Conservation (phyloP, 2,113 vertebrate genomes). For the Percopsis transmontana region DNA sequence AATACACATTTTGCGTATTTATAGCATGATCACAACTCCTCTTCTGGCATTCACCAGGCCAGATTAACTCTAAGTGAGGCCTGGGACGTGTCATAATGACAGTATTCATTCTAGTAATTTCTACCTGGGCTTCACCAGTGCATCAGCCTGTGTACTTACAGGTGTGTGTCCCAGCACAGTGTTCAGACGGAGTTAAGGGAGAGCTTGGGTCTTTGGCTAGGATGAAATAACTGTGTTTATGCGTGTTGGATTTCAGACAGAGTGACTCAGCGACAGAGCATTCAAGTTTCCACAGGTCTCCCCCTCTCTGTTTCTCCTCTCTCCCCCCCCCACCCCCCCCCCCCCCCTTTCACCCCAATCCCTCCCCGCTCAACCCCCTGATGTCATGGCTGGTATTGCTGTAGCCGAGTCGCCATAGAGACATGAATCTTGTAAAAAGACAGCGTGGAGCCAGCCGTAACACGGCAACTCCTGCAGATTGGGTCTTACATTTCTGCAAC, state of each 20-base stretch:
- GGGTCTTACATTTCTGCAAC: background rate
- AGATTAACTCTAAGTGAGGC: background rate
- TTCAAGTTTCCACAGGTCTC: conserved; percentile 74
- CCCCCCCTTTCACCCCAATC: conserved; percentile 8
- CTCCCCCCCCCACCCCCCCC: conserved; percentile 3
- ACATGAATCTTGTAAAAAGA: conserved; percentile 47
- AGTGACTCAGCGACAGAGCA: conserved; percentile 73
- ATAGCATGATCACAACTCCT: background rate
- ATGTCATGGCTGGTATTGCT: conserved; percentile 60
- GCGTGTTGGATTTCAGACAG: conserved; percentile 55
- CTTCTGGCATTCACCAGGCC: background rate
- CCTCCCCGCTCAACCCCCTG: conserved; percentile 36
- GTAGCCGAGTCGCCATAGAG: conserved; percentile 52
- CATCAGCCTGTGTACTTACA: conserved; percentile 21
- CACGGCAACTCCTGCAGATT: background rate
- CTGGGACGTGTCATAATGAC: conserved; percentile 19
- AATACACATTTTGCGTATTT: background rate
- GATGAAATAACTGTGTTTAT: conserved; percentile 61
- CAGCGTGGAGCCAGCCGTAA: conserved; percentile 29
- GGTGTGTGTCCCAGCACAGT: conserved; percentile 29
- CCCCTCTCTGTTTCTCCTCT: conserved; percentile 10
- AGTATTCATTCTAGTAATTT: conserved; percentile 9
- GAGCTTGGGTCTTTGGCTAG: conserved; percentile 16
- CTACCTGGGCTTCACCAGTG: conserved; percentile 20
- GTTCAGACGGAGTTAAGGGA: conserved; percentile 11